A percentile compares a stretch with the other conserved stretches of the same genome.
Evolutionary conservation across 2,797 vertebrate species (phyloP).

Genomic region (Merluccius polli): DNA sequence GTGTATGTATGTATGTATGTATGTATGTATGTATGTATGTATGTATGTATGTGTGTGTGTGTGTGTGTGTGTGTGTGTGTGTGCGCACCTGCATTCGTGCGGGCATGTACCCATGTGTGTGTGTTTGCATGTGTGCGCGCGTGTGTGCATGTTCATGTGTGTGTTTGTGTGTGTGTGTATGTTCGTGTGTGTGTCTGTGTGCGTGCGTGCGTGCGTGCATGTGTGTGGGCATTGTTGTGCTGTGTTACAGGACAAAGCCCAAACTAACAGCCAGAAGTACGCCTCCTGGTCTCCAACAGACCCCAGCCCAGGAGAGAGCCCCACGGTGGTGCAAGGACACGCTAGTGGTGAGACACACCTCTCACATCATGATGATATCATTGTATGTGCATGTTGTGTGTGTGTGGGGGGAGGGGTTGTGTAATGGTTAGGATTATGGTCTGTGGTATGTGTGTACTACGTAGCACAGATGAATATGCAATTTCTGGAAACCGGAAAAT

Average conservation of each 20-base stretch:
- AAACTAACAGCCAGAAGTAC: slow-evolving; percentile 73
- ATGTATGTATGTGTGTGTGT: neutral
- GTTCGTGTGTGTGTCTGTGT: no score
- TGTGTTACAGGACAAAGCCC: slow-evolving; percentile 79
- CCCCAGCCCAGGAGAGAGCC: slow-evolving; percentile 61
- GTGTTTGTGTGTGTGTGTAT: slow-evolving; percentile 16
- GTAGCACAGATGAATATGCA: no score
- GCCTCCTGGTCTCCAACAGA: slow-evolving; percentile 80
- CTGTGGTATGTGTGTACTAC: no score
- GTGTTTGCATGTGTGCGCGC: neutral
- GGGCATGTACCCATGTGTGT: neutral
- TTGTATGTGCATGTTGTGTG: neutral
- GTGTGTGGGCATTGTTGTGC: slow-evolving; percentile 3
- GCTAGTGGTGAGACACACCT: slow-evolving; percentile 64
- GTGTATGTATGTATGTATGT: neutral
- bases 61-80: neutral
- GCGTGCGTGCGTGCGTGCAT: slow-evolving; percentile 13
- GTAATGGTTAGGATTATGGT: no score
- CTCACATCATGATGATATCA: no score
- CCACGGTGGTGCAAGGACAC: slow-evolving; percentile 61
- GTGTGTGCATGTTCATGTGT: slow-evolving; percentile 16
- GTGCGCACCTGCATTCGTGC: slow-evolving; percentile 14
- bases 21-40: neutral
- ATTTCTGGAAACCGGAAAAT: no score
- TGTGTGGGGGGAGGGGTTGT: no score